Percentiles rank a stretch among this genome's conserved stretches.
These are phyloP conservation scores for Dryoscopus gambensis DNA, from an alignment of 2,113 vertebrate species.

Conservation along the genomic window DNA sequence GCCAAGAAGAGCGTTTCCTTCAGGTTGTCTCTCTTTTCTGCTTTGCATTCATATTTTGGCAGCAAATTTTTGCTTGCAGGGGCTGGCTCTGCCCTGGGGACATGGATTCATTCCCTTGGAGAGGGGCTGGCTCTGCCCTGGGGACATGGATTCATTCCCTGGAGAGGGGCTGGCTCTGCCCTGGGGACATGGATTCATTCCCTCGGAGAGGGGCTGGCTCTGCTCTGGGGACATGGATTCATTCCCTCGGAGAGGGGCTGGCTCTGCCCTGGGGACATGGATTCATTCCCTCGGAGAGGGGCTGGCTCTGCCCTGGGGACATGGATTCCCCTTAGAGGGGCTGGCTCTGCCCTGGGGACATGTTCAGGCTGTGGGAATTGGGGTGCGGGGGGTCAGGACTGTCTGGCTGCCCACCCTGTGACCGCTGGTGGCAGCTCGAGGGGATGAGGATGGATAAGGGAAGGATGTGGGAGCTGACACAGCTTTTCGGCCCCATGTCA, in stretches of 20 bases:
- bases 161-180: not conserved
- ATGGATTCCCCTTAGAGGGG: not conserved
- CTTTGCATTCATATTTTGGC: not conserved
- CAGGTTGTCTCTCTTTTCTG: not conserved
- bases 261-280: rapidly evolving
- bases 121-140: not conserved
- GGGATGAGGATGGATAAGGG: not conserved
- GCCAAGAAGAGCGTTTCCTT: not conserved
- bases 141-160: not conserved
- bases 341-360: not conserved
- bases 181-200: rapidly evolving
- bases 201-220: not conserved
- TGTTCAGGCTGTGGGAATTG: rapidly evolving
- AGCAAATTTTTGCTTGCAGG: not conserved
- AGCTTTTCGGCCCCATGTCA: not conserved
- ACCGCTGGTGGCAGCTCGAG: not conserved
- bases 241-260: not conserved
- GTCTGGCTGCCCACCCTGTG: not conserved
- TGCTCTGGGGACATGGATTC: not conserved
- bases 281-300: not conserved
- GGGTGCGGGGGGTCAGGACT: not conserved
- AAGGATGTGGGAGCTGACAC: not conserved
- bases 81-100: not conserved
- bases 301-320: not conserved
- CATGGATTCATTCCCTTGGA: no score